These are phyloP conservation scores for Heliconius sara DNA, from an alignment of 2,888 invertebrate species.

Conservation along the genomic window DNA sequence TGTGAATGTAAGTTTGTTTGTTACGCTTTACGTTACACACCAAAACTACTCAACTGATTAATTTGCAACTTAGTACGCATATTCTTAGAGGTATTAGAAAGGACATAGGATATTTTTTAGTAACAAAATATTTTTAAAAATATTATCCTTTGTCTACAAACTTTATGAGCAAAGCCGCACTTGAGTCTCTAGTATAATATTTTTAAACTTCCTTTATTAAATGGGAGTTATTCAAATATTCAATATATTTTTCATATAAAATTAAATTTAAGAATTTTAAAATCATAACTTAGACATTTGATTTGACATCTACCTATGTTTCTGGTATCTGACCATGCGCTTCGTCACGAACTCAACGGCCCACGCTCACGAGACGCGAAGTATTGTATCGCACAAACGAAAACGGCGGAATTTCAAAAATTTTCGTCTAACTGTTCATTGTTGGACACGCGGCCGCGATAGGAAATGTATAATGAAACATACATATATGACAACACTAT, in stretches of 20 bases:
- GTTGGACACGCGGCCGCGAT: constrained; percentile 41
- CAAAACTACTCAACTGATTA: no score
- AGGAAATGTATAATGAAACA: constrained; percentile 35
- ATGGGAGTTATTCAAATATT: not conserved
- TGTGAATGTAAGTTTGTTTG: no score
- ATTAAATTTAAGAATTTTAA: not conserved
- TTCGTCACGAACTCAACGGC: constrained; percentile 43
- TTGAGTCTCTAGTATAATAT: no score
- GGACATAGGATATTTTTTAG: no score
- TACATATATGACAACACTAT: not conserved
- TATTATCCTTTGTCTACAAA: no score
- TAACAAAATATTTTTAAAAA: no score
- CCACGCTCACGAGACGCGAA: constrained; percentile 48
- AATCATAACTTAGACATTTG: not conserved
- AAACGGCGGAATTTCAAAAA: constrained; percentile 71
- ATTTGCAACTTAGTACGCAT: no score
- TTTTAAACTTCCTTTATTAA: no score
- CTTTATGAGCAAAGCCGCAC: no score
- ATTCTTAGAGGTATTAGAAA: no score
- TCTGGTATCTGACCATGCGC: constrained; percentile 16
- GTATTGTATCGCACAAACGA: constrained; percentile 58
- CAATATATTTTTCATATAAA: not conserved
- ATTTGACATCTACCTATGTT: not conserved
- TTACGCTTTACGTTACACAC: no score
- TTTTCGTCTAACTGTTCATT: constrained; percentile 70